Evolutionary conservation across 92 coral and sea anemone genomes (phyloP), one percentile per base, ranked within the genome.

Genomic region (Phenganax marumi): DNA sequence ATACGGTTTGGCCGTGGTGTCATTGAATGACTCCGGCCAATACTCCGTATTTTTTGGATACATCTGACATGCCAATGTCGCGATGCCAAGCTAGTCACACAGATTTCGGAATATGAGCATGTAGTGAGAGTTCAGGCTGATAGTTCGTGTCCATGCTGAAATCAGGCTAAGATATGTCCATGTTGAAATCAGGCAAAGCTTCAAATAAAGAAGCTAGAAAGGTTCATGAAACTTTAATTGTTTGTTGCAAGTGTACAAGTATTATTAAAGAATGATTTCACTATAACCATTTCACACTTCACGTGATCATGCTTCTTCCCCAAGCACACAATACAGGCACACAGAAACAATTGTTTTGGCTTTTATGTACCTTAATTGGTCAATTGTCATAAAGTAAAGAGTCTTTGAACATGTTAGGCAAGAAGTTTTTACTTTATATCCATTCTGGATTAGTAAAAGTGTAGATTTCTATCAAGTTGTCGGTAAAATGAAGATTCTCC

Each of bases 71-170:
- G n/a, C n/a, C n/a, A n/a, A n/a, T n/a, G n/a, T n/a, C n/a, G n/a
- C n/a, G n/a, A n/a, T n/a, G n/a, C n/a, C 86, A 16, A 80, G 43
- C 1, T 73, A 65, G 68, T 84, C 91, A 11, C 86, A 12, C 1
- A 86, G 88, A 71, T 84, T 85, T 73, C 68, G 73, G 33, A 84
- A 84, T 0, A 73, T 53, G 83, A 83, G 1, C 83, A n/a, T n/a
- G n/a, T n/a, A n/a, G n/a, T n/a, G n/a, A n/a, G n/a, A n/a, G n/a
- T n/a, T n/a, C n/a, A n/a, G 74, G 8, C 74, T 51, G 8, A 87
- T 82, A 8, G 90, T 87, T 68, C 90, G 52, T 39, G 83, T 60
- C 83, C 87, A 8, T 68, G 50, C 48, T 77, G 16, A 64, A 63
- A 87, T 12, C 83, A 16, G 2, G 65, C 77, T 12, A 84, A 54